A percentile compares a stretch with the other conserved stretches of the same genome.
Evolutionary conservation across 2,888 invertebrate species (phyloP).

Genomic region (Habrosyne pyritoides): DNA sequence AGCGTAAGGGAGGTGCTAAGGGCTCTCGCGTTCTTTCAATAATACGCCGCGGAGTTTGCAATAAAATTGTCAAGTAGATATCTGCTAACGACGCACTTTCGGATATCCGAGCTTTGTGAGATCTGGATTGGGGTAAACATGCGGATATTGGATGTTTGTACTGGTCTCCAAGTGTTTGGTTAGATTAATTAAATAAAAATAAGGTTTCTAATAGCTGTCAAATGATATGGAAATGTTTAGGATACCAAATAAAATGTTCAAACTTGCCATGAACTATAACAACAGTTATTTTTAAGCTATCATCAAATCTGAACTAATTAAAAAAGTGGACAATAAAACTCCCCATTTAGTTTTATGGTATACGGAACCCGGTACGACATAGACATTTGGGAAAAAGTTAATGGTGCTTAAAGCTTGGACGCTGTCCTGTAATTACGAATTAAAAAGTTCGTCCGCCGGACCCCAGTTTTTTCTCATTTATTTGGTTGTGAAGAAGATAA

Average conservation of each 20-base stretch:
- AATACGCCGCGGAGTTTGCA: slow-evolving; percentile 60
- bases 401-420: slow-evolving; percentile 81
- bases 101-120: slow-evolving; percentile 43
- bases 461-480: slow-evolving; percentile 80
- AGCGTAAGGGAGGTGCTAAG: slow-evolving; percentile 72
- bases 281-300: neutral
- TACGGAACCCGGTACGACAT: slow-evolving; percentile 60
- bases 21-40: slow-evolving; percentile 65
- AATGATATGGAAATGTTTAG: too few species aligned
- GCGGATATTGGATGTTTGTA: slow-evolving; percentile 15
- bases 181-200: neutral
- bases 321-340: slow-evolving; percentile 64
- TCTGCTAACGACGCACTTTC: slow-evolving; percentile 77
- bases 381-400: slow-evolving; percentile 80
- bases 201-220: too few species aligned
- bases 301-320: slow-evolving; percentile 52
- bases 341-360: slow-evolving; percentile 60
- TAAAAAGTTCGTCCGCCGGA: slow-evolving; percentile 79
- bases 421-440: slow-evolving; percentile 82
- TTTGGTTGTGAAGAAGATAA: slow-evolving; percentile 77
- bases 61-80: slow-evolving; percentile 72
- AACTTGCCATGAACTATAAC: neutral
- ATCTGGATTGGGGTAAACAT: slow-evolving; percentile 41
- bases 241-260: too few species aligned
- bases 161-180: neutral